Percentiles rank a stretch among this genome's conserved stretches.
Evolutionary conservation across 2,888 invertebrate genomes (phyloP).

Genomic region (Protophormia terraenovae): DNA sequence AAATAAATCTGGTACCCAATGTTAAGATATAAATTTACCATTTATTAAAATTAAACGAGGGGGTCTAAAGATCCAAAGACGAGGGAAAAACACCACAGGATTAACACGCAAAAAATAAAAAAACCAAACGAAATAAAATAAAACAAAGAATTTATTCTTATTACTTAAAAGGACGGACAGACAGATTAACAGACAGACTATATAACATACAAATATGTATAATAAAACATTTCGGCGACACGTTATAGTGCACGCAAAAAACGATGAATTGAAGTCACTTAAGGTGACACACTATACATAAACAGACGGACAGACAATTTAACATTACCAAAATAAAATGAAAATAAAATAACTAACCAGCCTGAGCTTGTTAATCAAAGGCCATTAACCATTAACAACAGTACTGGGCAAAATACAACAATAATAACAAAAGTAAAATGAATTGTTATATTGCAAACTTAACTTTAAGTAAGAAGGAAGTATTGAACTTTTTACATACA

Average conservation of each 20-base stretch:
- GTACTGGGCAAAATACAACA: slow-evolving; percentile 1
- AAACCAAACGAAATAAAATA: not conserved
- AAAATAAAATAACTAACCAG: slow-evolving; percentile 44
- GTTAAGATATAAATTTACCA: slow-evolving; percentile 40
- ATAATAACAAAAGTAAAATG: not conserved
- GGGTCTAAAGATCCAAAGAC: not conserved
- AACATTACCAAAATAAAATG: slow-evolving; percentile 21
- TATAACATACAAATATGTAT: slow-evolving; percentile 47
- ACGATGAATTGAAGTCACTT: slow-evolving; percentile 59
- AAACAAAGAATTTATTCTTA: slow-evolving; percentile 58
- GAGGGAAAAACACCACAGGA: slow-evolving; percentile 53
- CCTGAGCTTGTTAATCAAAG: slow-evolving; percentile 65
- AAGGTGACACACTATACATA: slow-evolving; percentile 51
- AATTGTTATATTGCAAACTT: slow-evolving; percentile 6
- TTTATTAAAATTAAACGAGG: slow-evolving; percentile 41
- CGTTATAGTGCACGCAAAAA: not conserved
- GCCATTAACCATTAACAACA: slow-evolving; percentile 68
- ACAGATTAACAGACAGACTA: not conserved
- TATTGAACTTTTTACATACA: slow-evolving; percentile 49
- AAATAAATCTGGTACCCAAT: slow-evolving; percentile 49
- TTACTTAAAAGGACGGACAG: slow-evolving; percentile 29
- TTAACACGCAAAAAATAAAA: slow-evolving; percentile 62
- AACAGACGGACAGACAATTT: slow-evolving; percentile 9
- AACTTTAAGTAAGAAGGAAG: slow-evolving; percentile 51
- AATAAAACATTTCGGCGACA: slow-evolving; percentile 66